Evolutionary conservation across 1,140 invertebrate species (phyloP).

Genomic region (Caerostris extrusa): DNA sequence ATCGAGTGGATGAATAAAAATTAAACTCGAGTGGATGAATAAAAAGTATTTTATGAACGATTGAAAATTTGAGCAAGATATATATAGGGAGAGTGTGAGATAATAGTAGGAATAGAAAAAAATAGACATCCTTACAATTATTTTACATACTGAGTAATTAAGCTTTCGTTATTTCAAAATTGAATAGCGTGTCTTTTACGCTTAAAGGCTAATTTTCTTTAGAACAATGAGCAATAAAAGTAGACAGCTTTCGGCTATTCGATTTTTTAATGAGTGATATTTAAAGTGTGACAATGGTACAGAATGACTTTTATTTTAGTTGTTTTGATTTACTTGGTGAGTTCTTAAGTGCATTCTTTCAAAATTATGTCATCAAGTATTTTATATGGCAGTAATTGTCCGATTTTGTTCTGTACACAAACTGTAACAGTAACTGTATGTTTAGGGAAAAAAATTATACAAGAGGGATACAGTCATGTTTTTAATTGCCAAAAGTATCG

Average conservation of each 20-base stretch:
- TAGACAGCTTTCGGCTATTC: background rate
- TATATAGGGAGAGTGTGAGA: too few relatives aligned
- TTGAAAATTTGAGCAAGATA: too few relatives aligned
- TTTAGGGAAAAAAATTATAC: too few relatives aligned
- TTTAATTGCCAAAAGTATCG: too few relatives aligned
- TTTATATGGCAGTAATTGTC: background rate
- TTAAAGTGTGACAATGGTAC: background rate
- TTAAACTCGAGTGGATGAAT: too few relatives aligned
- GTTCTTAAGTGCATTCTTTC: background rate
- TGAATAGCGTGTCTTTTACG: background rate
- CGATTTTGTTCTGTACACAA: too few relatives aligned
- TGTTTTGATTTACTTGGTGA: background rate
- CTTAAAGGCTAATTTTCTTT: background rate
- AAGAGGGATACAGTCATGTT: too few relatives aligned
- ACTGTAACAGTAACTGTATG: too few relatives aligned
- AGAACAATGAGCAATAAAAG: background rate
- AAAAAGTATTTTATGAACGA: too few relatives aligned
- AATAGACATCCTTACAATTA: background rate
- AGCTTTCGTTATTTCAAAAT: background rate
- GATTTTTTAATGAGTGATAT: background rate
- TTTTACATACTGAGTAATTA: background rate
- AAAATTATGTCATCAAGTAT: background rate
- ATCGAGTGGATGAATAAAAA: too few relatives aligned
- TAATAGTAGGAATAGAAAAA: too few relatives aligned
- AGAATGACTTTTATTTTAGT: background rate